Evolutionary conservation across 2,113 vertebrate genomes (phyloP), one percentile per base, ranked within the genome.

Genomic region (Pyrgilauda ruficollis): DNA sequence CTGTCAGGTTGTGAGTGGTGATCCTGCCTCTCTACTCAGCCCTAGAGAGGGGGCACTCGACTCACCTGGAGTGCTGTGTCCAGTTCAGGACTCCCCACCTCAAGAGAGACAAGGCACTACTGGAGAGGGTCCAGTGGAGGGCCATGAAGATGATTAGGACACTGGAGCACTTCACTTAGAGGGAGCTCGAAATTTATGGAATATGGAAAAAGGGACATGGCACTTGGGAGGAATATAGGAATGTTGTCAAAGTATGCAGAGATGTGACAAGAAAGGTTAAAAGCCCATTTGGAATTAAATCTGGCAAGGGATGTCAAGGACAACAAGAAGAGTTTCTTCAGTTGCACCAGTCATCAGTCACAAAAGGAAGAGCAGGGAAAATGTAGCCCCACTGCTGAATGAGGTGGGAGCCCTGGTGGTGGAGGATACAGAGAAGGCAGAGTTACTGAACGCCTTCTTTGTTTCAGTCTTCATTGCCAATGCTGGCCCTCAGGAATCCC

Each of bases 1-100:
- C 6, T 0, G 1, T 20, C 24, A 63, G 20, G 14, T 6, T 27
- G 17, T 0, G 2, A 55, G 35, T 0, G 0, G 12, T 49, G 43
- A 35, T 72, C 58, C 67, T 58, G 31, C 21, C 58, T n/a, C 50
- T 47, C 41, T 21, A 11, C 17, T 27, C 13, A 80, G 49, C 67
- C 26, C 19, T 33, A 33, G 37, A 33, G 43, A 73, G 37, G 68
- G 26, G 20, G 55, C 13, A 56, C 20, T 33, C 31, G 31, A 56
- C 37, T 58, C 37, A 28, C 44, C 27, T 44, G 5, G 10, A 33
- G 19, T 37, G 22, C 52, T 59, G 27, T 59, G 44, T 19, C 52
- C 37, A 52, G 2, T 28, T 74, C 61, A 44, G 61, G 44, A 26
- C 15, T 66, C 23, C 23, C 7, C 37, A 81, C 52, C 30, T 50